Percentiles rank a stretch among this genome's conserved stretches.
Evolutionary conservation across 2,888 invertebrate genomes (phyloP).

Genomic region (Campaea margaritaria): DNA sequence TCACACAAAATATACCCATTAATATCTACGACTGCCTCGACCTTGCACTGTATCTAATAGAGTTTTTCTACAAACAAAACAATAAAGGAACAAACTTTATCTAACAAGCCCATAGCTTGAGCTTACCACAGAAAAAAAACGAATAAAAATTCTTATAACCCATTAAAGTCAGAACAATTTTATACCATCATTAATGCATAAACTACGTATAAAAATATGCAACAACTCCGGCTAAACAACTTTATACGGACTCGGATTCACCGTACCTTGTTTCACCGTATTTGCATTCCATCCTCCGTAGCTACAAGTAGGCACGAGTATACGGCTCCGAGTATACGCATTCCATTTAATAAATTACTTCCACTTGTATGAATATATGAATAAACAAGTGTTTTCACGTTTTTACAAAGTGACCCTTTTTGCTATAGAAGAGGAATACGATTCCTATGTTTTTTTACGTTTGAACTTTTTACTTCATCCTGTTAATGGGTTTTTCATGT

Average conservation of each 20-base stretch:
- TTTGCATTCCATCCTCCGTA: constrained; percentile 39
- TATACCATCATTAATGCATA: constrained; percentile 8
- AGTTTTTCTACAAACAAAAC: constrained; percentile 30
- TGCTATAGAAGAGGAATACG: constrained; percentile 15
- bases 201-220: constrained; percentile 12
- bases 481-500: constrained; percentile 28
- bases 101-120: constrained; percentile 11
- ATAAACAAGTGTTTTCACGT: constrained; percentile 52
- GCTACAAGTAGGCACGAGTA: too few relatives aligned
- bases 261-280: constrained; percentile 20
- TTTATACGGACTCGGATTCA: constrained; percentile 7
- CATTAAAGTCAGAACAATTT: constrained; percentile 16
- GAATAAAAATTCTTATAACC: constrained; percentile 3
- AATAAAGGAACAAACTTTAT: constrained; percentile 29
- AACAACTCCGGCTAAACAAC: constrained; percentile 14
- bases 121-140: background rate
- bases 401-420: constrained; percentile 39
- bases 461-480: constrained; percentile 23
- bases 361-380: constrained; percentile 55
- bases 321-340: constrained; percentile 39
- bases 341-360: constrained; percentile 70
- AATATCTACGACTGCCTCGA: constrained; percentile 14
- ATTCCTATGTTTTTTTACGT: constrained; percentile 17
- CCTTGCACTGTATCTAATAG: constrained; percentile 23
- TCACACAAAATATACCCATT: constrained; percentile 13